phyloP scores from a whole-genome alignment of 2,797 vertebrate species.

The Clamator glandarius region DNA sequence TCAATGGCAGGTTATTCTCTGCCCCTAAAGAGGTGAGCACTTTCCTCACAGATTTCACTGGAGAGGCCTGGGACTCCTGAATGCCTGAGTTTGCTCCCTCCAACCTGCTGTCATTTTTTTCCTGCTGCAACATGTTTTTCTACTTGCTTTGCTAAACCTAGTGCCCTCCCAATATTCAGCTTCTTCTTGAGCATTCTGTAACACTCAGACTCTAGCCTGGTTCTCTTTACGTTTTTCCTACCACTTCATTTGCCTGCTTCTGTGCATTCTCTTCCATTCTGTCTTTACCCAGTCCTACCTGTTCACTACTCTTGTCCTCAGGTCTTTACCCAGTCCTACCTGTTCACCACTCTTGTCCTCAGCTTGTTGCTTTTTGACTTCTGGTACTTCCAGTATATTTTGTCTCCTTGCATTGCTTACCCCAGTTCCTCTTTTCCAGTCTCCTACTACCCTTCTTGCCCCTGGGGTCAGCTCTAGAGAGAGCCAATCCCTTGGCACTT shows the following conservation, averaged over 20 bases:
- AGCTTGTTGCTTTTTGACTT: not conserved
- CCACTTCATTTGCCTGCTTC: not conserved
- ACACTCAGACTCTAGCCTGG: not conserved
- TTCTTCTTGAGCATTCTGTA: not conserved
- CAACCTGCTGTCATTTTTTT: not conserved
- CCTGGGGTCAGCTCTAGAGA: rapidly evolving
- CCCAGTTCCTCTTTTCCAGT: not conserved
- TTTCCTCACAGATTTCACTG: not conserved
- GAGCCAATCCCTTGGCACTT: not conserved
- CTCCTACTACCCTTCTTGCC: rapidly evolving
- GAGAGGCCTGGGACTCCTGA: not conserved
- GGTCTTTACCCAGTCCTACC: rapidly evolving
- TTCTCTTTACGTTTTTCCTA: not conserved
- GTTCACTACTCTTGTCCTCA: not conserved
- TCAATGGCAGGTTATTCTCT: not conserved
- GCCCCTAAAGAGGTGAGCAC: not conserved
- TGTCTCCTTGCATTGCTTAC: not conserved
- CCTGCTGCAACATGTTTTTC: not conserved
- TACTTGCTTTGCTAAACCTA: not conserved
- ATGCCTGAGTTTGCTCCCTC: not conserved
- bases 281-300: rapidly evolving
- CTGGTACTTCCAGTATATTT: not conserved
- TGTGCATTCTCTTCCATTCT: not conserved
- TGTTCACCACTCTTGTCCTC: not conserved
- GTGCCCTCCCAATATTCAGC: not conserved